Percentiles rank a stretch among this genome's conserved stretches.
These are phyloP conservation scores for Mobula birostris DNA, from an alignment of 2,113 vertebrate genomes.

Conservation along the genomic window DNA sequence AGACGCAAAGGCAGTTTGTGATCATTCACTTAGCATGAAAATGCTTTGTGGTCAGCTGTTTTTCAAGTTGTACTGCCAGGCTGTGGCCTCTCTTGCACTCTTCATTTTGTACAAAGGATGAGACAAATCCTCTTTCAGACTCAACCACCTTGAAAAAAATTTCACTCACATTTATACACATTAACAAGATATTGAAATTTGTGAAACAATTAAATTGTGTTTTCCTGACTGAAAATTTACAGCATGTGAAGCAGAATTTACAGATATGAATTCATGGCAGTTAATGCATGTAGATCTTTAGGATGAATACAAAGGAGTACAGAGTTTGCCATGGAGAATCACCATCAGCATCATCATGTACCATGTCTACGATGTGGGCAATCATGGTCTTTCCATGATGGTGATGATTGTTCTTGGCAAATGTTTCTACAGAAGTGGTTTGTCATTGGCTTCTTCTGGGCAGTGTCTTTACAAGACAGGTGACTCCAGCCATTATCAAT, in stretches of 20 bases:
- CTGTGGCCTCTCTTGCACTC: background rate
- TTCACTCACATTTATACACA: background rate
- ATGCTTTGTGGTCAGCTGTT: background rate
- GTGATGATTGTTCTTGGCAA: no score
- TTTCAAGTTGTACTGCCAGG: background rate
- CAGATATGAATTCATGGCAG: background rate
- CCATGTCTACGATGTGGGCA: no score
- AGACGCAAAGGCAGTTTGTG: background rate
- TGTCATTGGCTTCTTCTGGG: no score
- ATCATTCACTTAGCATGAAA: background rate
- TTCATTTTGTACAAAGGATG: background rate
- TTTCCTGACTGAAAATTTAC: background rate
- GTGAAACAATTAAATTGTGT: background rate
- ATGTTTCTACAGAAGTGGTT: no score
- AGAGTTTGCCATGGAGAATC: background rate
- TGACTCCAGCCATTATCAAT: no score
- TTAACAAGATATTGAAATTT: background rate
- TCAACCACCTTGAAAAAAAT: background rate
- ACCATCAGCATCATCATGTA: no score
- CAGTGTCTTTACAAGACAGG: no score
- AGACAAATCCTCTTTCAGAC: background rate
- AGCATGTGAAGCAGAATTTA: background rate
- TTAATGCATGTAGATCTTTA: background rate
- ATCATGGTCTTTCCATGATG: no score
- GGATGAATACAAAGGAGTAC: background rate